Percentiles rank a stretch among this genome's conserved stretches.
Conservation (phyloP, 1,140 invertebrate species). For the Homalodisca vitripennis region DNA sequence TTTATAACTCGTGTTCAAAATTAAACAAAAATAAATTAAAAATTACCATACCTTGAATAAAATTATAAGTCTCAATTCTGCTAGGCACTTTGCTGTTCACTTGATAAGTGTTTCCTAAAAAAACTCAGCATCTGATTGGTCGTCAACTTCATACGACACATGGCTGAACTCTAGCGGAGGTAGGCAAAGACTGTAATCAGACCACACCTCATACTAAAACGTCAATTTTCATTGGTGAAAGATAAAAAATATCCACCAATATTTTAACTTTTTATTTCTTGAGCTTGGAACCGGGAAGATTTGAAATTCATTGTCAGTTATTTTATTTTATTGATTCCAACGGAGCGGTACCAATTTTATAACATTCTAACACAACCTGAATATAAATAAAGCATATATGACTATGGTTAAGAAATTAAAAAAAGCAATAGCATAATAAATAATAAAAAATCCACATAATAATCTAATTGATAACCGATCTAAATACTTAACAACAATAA, state of each 20-base stretch:
- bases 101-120: constrained; percentile 29
- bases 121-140: constrained; percentile 31
- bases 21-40: background rate
- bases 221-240: constrained; percentile 4
- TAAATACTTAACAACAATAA: no score
- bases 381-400: no score
- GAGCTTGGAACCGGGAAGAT: background rate
- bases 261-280: background rate
- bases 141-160: background rate
- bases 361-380: no score
- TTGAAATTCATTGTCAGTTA: background rate
- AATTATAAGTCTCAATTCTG: constrained; percentile 13
- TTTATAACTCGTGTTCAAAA: background rate
- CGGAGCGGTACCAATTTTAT: no score
- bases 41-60: constrained; percentile 5
- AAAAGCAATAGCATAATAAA: no score
- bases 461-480: no score
- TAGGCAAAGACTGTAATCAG: constrained; percentile 15
- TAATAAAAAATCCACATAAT: no score
- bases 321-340: background rate
- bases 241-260: constrained; percentile 25
- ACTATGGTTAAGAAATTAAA: no score
- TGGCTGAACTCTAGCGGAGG: constrained; percentile 24
- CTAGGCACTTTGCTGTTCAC: constrained; percentile 18
- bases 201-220: constrained; percentile 24